Conservation (phyloP, 2,113 vertebrate genomes). For the Irena cyanogastra region DNA sequence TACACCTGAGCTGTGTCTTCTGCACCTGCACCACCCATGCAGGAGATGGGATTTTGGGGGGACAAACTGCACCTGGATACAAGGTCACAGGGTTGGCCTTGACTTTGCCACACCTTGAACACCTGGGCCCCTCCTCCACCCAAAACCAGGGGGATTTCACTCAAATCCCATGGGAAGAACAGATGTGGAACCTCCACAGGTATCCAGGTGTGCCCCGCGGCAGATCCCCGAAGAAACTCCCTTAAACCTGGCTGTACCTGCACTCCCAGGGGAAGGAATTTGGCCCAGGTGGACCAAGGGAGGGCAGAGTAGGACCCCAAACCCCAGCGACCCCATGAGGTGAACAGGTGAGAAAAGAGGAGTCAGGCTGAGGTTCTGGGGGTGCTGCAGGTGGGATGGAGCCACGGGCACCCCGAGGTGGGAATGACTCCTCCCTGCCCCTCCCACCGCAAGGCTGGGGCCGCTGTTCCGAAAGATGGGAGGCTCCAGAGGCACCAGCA, state of each 20-base stretch:
- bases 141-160: not conserved
- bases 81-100: not conserved
- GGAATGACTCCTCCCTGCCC: not conserved
- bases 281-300: not conserved
- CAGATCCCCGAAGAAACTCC: not conserved
- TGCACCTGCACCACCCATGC: too few relatives aligned
- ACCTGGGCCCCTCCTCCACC: not conserved
- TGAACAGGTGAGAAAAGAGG: not conserved
- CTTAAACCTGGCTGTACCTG: not conserved
- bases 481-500: not conserved
- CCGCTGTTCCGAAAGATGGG: accelerated
- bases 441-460: not conserved
- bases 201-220: not conserved
- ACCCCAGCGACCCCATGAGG: too few relatives aligned
- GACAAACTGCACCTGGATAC: not conserved
- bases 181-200: not conserved
- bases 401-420: accelerated
- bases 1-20: not conserved
- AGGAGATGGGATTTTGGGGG: not conserved
- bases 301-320: not conserved
- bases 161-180: not conserved
- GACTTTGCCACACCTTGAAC: not conserved
- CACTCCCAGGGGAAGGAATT: not conserved
- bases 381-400: accelerated
- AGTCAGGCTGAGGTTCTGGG: not conserved